Percentiles rank a stretch among this genome's conserved stretches.
Conservation (phyloP, 1,140 invertebrate species). For the Euglossa dilemma region DNA sequence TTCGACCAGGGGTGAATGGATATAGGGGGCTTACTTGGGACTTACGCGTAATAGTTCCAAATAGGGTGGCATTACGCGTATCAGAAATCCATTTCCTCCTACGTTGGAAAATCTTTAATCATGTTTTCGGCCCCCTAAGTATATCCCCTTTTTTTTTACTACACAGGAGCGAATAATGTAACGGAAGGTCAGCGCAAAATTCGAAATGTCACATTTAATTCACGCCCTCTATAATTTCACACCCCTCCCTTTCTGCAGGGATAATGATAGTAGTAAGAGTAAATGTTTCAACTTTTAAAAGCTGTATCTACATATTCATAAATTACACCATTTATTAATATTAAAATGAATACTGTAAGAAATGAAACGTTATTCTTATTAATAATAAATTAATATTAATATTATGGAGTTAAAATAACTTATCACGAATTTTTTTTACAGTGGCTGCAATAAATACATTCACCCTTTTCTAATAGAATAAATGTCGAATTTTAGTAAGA, state of each 20-base stretch:
- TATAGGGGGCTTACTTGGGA: conserved; percentile 73
- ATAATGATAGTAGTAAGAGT: background rate
- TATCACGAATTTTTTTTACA: no score
- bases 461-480: no score
- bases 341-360: no score
- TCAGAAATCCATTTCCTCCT: conserved; percentile 79
- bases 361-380: no score
- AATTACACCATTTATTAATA: no score
- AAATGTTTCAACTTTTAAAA: no score
- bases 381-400: no score
- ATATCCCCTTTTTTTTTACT: conserved; percentile 47
- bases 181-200: conserved; percentile 35
- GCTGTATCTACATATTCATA: no score
- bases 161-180: conserved; percentile 40
- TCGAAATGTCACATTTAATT: conserved; percentile 1
- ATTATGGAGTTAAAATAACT: no score
- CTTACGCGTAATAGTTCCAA: conserved; percentile 78
- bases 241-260: no score
- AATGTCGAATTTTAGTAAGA: no score
- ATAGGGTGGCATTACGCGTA: conserved; percentile 78
- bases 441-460: no score
- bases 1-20: conserved; percentile 71
- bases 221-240: background rate
- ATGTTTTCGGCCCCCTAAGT: conserved; percentile 69
- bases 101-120: conserved; percentile 76